Percentiles rank a stretch among this genome's conserved stretches.
These are phyloP conservation scores for Chlorops oryzae DNA, from an alignment of 1,140 invertebrate species.

Conservation along the genomic window DNA sequence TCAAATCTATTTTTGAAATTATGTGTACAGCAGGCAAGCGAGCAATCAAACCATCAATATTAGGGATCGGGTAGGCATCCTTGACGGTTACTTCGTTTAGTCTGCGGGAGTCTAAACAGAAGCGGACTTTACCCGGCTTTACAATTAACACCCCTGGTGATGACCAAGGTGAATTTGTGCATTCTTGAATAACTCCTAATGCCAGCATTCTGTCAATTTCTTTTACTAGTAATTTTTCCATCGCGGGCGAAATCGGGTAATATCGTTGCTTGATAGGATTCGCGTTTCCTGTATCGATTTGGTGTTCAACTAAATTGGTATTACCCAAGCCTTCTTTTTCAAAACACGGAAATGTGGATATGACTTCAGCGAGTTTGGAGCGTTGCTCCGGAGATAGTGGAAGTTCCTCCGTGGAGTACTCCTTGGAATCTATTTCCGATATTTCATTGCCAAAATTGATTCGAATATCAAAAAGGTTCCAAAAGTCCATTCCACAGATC, in stretches of 20 bases:
- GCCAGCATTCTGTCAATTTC: conserved; percentile 26
- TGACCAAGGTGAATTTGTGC: conserved; percentile 14
- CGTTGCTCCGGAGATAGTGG: background rate
- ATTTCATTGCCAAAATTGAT: too few relatives aligned
- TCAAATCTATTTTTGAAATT: conserved; percentile 27
- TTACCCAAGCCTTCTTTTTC: background rate
- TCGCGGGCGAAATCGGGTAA: conserved; percentile 21
- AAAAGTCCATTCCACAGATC: conserved; percentile 17
- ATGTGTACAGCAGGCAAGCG: conserved; percentile 28
- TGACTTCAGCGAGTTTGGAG: background rate
- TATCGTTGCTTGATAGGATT: conserved; percentile 21
- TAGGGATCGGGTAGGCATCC: conserved; percentile 30
- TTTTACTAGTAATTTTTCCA: conserved; percentile 18
- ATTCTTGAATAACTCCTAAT: conserved; percentile 21
- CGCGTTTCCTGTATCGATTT: background rate
- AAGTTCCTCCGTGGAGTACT: background rate
- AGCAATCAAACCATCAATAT: conserved; percentile 35
- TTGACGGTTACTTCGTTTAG: conserved; percentile 40
- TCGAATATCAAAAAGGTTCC: conserved; percentile 8
- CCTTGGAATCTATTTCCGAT: too few relatives aligned
- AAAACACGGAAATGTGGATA: conserved; percentile 4
- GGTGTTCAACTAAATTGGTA: background rate
- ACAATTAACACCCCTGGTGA: conserved; percentile 3
- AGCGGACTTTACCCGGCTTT: conserved; percentile 9
- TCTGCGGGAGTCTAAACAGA: conserved; percentile 41